Evolutionary conservation across 1,140 invertebrate genomes (phyloP).

Genomic region (Aricia agestis): DNA sequence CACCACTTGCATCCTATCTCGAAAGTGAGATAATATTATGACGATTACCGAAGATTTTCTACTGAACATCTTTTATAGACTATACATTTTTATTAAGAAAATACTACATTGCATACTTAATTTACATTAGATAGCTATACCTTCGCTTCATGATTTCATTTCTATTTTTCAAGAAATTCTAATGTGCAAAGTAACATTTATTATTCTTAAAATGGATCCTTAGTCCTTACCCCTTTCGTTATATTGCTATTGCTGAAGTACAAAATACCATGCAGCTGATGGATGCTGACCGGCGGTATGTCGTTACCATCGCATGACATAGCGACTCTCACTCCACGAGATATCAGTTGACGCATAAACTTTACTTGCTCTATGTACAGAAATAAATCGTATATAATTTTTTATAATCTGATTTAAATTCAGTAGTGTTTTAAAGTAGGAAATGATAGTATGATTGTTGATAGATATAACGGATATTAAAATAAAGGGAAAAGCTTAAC

Average conservation of each 20-base stretch:
- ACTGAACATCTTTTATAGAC: too few species aligned
- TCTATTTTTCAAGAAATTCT: too few species aligned
- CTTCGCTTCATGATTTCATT: too few species aligned
- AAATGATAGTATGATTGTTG: too few species aligned
- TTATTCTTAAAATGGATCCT: neutral
- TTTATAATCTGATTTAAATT: too few species aligned
- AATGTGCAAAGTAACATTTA: neutral
- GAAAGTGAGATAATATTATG: too few species aligned
- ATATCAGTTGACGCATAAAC: constrained; percentile 36
- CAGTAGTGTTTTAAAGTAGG: too few species aligned
- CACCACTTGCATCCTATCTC: too few species aligned
- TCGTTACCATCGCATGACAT: constrained; percentile 38
- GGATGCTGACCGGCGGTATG: constrained; percentile 26
- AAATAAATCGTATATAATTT: constrained; percentile 5
- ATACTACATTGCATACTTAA: neutral
- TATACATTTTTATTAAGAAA: neutral
- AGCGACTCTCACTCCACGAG: constrained; percentile 34
- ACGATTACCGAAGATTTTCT: too few species aligned
- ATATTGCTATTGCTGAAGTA: constrained; percentile 32
- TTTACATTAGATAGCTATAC: too few species aligned
- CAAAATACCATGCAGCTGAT: constrained; percentile 47
- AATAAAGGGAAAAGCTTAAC: too few species aligned
- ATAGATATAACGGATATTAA: too few species aligned
- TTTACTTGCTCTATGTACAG: constrained; percentile 40
- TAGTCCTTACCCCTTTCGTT: neutral